Base-by-base conservation (phyloP, 2,888 invertebrate genomes). In the Dromius quadrimaculatus region DNA sequence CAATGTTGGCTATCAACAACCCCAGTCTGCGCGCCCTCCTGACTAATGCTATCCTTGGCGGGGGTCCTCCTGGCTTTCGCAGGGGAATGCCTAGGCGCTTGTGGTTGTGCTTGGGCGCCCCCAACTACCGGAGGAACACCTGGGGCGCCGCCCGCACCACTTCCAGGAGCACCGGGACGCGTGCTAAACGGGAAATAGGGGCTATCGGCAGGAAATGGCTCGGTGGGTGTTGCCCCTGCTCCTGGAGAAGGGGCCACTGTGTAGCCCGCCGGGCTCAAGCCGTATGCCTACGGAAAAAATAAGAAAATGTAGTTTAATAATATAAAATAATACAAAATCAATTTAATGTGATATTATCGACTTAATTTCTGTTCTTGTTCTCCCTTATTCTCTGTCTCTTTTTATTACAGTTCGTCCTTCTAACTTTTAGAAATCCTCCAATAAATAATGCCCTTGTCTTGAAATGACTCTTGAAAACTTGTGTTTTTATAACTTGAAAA, bases 181-280 rank as follows among this genome's bases (percentile, higher is more conserved):
- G 82, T 79, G 84, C 87, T 76, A 84, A 90, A 90, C 77, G 90
- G 90, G 73, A 90, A 90, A 84, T 82, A 89, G 81, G 85, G 87
- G 77, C 84, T 82, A 82, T 85, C 81, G 82, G 90, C 79, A 83
- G 88, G 77, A 85, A 89, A 84, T 80, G 89, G 80, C 83, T 90
- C 82, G 81, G 82, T 83, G 76, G 76, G 88, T 85, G 80, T 84
- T 75, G 81, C 83, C 73, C 82, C 32, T 75, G 81, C 83, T 73
- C 50, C 50, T 4, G 59, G 59, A 1, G 36, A 36, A 5, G 50
- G n/a, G 9, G 69, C 69, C 45, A 28, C 72, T 73, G 80, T 77
- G 76, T 82, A 82, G 75, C 81, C 82, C 65, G 82, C 80, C 72
- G 83, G 83, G 77, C 83, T 83, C 74, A 83, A 75, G 71, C 82